These are phyloP conservation scores for Danaus melanippus DNA, from an alignment of 1,140 invertebrate genomes.

Conservation along the genomic window DNA sequence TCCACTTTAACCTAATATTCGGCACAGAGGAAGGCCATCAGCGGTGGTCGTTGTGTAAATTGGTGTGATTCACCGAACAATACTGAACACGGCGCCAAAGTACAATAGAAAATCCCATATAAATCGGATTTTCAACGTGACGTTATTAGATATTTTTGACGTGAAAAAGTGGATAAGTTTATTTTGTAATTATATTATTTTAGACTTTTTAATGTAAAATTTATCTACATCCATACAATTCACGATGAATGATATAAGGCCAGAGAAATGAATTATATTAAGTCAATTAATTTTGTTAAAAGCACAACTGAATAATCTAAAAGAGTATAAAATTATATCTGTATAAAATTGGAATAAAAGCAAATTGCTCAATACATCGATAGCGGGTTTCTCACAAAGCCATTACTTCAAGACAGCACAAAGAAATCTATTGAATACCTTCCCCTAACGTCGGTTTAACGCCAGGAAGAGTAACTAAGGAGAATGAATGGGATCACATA, in stretches of 20 bases:
- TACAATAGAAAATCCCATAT: constrained; percentile 23
- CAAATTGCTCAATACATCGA: too few species aligned
- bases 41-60: constrained; percentile 22
- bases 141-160: constrained; percentile 12
- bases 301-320: too few species aligned
- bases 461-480: constrained; percentile 23
- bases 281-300: too few species aligned
- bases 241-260: too few species aligned
- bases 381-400: constrained; percentile 11
- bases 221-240: too few species aligned
- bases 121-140: constrained; percentile 25
- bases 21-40: constrained; percentile 11
- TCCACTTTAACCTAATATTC: constrained; percentile 14
- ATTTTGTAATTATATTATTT: too few species aligned
- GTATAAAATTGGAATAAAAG: too few species aligned
- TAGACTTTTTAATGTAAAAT: too few species aligned
- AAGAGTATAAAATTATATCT: too few species aligned
- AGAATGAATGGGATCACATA: constrained; percentile 27
- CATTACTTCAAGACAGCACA: constrained; percentile 26
- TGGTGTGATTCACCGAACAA: constrained; percentile 32
- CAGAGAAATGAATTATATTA: too few species aligned
- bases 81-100: constrained; percentile 27
- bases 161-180: background rate
- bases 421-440: constrained; percentile 23
- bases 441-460: constrained; percentile 19